Conservation (phyloP, 1,140 invertebrate species). For the Parasteatoda tepidariorum region DNA sequence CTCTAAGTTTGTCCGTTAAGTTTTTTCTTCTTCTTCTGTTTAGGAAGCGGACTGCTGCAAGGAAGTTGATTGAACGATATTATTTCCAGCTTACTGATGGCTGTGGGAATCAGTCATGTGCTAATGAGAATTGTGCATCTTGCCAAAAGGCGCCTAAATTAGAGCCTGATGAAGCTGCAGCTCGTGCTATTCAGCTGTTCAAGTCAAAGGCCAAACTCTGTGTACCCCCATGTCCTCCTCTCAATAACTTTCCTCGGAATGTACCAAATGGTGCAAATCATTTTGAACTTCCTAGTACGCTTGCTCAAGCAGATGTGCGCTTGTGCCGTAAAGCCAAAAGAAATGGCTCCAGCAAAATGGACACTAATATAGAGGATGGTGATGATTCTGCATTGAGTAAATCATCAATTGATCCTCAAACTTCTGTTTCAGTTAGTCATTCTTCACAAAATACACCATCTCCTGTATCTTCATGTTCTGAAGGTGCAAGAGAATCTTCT, state of each 20-base stretch:
- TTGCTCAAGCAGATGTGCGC: not conserved
- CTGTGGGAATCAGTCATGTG: slow-evolving; percentile 86
- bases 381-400: not conserved
- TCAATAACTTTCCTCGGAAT: not conserved
- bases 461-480: slow-evolving; percentile 18
- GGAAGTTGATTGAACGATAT: slow-evolving; percentile 89
- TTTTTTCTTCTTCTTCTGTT: slow-evolving; percentile 20
- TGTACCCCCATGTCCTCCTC: slow-evolving; percentile 70
- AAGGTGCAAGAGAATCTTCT: slow-evolving; percentile 15
- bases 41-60: slow-evolving; percentile 86
- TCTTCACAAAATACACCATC: slow-evolving; percentile 2
- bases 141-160: slow-evolving; percentile 84
- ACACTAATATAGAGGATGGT: slow-evolving; percentile 13
- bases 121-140: slow-evolving; percentile 88
- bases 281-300: not conserved
- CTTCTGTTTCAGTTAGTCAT: not conserved
- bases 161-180: slow-evolving; percentile 88
- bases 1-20: not conserved
- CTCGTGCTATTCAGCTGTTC: slow-evolving; percentile 86
- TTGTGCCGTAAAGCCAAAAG: not conserved
- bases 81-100: slow-evolving; percentile 92
- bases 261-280: slow-evolving; percentile 34
- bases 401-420: not conserved
- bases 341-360: slow-evolving; percentile 22
- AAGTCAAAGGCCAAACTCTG: slow-evolving; percentile 85